Evolutionary conservation across 2,888 invertebrate genomes (phyloP).

Genomic region (Parnassius apollo): DNA sequence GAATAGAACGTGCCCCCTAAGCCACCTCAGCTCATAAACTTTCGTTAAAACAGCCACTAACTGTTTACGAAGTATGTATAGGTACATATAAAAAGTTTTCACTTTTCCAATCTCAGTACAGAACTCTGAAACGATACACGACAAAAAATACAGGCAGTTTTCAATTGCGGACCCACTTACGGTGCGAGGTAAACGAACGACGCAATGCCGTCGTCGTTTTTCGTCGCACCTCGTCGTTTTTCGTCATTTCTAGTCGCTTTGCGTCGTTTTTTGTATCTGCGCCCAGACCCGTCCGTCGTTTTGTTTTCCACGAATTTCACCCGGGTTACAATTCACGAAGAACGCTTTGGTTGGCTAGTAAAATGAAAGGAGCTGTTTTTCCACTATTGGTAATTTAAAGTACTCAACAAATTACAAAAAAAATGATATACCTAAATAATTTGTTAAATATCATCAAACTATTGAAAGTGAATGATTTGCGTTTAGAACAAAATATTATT

Average conservation of each 20-base stretch:
- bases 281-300: slow-evolving; percentile 30
- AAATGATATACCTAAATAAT: too few species aligned
- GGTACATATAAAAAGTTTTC: not conserved
- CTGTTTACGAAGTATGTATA: not conserved
- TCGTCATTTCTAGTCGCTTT: slow-evolving; percentile 18
- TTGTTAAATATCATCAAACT: too few species aligned
- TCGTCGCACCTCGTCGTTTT: slow-evolving; percentile 24
- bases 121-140: slow-evolving; percentile 8
- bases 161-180: slow-evolving; percentile 25
- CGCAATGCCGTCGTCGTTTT: slow-evolving; percentile 19
- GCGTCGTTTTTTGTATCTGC: slow-evolving; percentile 20
- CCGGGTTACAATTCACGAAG: slow-evolving; percentile 39
- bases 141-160: slow-evolving; percentile 16
- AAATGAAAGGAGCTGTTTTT: slow-evolving; percentile 29
- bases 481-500: too few species aligned
- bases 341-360: slow-evolving; percentile 31
- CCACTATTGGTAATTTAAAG: not conserved
- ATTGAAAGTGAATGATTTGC: too few species aligned
- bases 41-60: not conserved
- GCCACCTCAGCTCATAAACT: too few species aligned
- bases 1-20: too few species aligned
- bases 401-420: too few species aligned
- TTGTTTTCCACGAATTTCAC: slow-evolving; percentile 46
- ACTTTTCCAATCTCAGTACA: slow-evolving; percentile 5
- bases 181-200: slow-evolving; percentile 22